phyloP scores from a whole-genome alignment of 2,888 invertebrate genomes.

The Theretra japonica region DNA sequence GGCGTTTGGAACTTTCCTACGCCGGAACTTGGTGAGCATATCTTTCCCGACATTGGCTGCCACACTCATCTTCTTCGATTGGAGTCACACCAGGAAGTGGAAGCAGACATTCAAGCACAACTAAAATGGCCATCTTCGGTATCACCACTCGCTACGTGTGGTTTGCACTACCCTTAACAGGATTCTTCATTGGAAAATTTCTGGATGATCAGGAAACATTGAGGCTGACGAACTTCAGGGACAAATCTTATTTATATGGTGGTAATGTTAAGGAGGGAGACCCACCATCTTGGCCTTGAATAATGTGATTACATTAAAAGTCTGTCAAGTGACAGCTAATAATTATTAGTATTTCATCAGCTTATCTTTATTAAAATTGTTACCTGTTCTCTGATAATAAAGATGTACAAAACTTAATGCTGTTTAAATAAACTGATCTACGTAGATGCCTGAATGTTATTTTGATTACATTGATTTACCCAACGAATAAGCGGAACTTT shows the following conservation, averaged over 20 bases:
- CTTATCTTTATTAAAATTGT: not conserved
- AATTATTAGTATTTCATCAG: not conserved
- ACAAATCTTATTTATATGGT: constrained; percentile 92
- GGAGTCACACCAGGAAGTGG: constrained; percentile 89
- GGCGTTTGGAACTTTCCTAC: constrained; percentile 81
- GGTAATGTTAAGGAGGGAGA: constrained; percentile 87
- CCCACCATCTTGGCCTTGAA: constrained; percentile 89
- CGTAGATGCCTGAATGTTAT: not conserved
- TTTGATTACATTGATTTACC: not conserved
- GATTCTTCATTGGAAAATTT: constrained; percentile 86
- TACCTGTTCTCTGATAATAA: not conserved
- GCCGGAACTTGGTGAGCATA: constrained; percentile 87
- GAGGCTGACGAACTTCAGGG: constrained; percentile 89
- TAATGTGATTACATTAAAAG: not conserved
- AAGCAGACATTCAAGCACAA: constrained; percentile 79
- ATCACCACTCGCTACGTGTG: constrained; percentile 81
- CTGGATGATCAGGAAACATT: constrained; percentile 89
- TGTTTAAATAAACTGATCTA: constrained; percentile 7
- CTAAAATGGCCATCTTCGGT: constrained; percentile 83
- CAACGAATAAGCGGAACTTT: too few species aligned
- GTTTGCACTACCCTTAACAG: constrained; percentile 82
- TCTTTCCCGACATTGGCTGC: constrained; percentile 86
- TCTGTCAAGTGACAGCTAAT: not conserved
- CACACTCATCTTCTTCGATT: constrained; percentile 88
- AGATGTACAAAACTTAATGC: not conserved